phyloP scores from a whole-genome alignment of 2,113 vertebrate species.

The Electrona antarctica region DNA sequence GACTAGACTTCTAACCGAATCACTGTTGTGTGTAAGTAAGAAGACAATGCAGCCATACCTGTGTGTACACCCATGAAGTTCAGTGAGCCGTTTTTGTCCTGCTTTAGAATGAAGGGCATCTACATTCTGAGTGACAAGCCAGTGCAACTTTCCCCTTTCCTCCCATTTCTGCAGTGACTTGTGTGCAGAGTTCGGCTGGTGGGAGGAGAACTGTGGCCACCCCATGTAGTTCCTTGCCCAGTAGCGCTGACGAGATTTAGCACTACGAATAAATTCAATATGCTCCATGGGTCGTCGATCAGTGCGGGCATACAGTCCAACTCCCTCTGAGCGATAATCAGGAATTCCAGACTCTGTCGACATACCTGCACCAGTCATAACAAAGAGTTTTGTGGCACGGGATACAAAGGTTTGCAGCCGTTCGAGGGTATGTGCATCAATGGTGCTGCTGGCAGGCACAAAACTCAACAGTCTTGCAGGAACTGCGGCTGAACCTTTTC shows the following conservation, averaged over 20 bases:
- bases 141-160: slow-evolving; percentile 85
- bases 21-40: background rate
- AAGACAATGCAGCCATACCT: slow-evolving; percentile 75
- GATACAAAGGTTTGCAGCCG: slow-evolving; percentile 86
- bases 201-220: slow-evolving; percentile 92
- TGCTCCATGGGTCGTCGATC: slow-evolving; percentile 88
- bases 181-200: slow-evolving; percentile 88
- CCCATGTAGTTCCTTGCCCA: slow-evolving; percentile 97
- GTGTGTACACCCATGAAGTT: slow-evolving; percentile 92
- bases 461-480: slow-evolving; percentile 63
- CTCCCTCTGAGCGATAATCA: slow-evolving; percentile 92
- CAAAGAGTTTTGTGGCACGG: slow-evolving; percentile 82
- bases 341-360: slow-evolving; percentile 97
- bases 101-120: slow-evolving; percentile 93
- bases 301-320: slow-evolving; percentile 91
- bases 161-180: slow-evolving; percentile 85
- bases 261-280: slow-evolving; percentile 83
- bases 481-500: slow-evolving; percentile 45
- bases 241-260: slow-evolving; percentile 87
- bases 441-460: slow-evolving; percentile 85
- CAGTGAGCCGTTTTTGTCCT: slow-evolving; percentile 86
- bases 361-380: slow-evolving; percentile 91
- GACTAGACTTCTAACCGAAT: too few species aligned
- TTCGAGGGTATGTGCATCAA: slow-evolving; percentile 76
- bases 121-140: slow-evolving; percentile 97